A percentile compares a stretch with the other conserved stretches of the same genome.
These are phyloP conservation scores for Nomada hirtipes DNA, from an alignment of 2,888 invertebrate species.

Conservation along the genomic window DNA sequence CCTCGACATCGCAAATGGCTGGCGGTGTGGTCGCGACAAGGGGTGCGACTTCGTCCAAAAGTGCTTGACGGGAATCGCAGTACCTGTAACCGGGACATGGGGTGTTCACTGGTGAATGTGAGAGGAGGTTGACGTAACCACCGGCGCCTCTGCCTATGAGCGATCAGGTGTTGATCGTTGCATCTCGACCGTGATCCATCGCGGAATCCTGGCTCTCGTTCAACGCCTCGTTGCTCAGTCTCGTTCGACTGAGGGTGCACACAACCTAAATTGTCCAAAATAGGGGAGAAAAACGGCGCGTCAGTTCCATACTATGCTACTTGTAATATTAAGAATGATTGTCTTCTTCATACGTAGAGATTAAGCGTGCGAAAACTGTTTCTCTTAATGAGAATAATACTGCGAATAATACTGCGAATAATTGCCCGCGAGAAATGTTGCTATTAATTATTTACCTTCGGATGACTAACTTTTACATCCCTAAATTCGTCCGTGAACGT, in stretches of 20 bases:
- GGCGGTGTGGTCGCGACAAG: conserved; percentile 63
- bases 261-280: conserved; percentile 59
- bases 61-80: conserved; percentile 63
- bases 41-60: conserved; percentile 70
- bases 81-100: conserved; percentile 75
- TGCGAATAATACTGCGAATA: no score
- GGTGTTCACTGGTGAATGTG: conserved; percentile 77
- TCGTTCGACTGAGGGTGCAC: conserved; percentile 66
- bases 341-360: no score
- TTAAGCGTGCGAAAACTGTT: no score
- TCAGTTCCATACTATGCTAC: no score
- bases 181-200: conserved; percentile 34
- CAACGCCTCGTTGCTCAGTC: conserved; percentile 69
- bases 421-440: neutral
- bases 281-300: neutral
- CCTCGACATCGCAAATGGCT: conserved; percentile 33
- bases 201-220: conserved; percentile 64
- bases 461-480: conserved; percentile 86
- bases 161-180: conserved; percentile 75
- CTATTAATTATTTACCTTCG: conserved; percentile 80
- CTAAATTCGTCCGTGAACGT: conserved; percentile 88
- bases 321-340: no score
- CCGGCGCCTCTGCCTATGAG: conserved; percentile 67
- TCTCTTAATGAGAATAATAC: no score
- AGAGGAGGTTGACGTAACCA: conserved; percentile 75